These are phyloP conservation scores for Athene cunicularia DNA, from an alignment of 2,113 vertebrate genomes.

Conservation along the genomic window DNA sequence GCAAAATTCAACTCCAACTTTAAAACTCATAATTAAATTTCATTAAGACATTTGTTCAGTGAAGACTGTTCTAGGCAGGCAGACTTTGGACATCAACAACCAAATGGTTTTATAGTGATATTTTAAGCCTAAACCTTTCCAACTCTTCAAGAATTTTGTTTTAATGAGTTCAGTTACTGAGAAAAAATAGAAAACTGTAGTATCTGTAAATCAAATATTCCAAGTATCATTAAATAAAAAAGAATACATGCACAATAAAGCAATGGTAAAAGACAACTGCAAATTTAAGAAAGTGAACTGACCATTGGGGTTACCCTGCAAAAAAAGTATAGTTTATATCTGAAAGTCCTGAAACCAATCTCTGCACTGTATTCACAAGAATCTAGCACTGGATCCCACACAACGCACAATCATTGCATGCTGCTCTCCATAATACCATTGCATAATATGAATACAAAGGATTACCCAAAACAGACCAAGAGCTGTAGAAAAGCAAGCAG, in stretches of 20 bases:
- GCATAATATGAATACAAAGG: not conserved
- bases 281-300: not conserved
- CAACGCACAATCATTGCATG: not conserved
- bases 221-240: not conserved
- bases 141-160: not conserved
- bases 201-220: not conserved
- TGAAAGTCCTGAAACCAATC: not conserved
- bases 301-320: not conserved
- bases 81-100: not conserved
- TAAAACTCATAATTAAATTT: not conserved
- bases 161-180: not conserved
- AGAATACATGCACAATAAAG: not conserved
- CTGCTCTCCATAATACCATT: not conserved
- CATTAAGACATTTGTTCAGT: not conserved
- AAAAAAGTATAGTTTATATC: not conserved
- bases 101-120: not conserved
- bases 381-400: not conserved
- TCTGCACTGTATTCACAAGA: not conserved
- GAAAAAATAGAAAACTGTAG: not conserved
- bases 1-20: not conserved
- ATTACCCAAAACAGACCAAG: not conserved
- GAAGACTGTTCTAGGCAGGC: not conserved
- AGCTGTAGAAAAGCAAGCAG: not conserved
- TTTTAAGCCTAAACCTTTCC: not conserved
- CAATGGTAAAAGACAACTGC: not conserved